Evolutionary conservation across 2,888 invertebrate genomes (phyloP).

Genomic region (Dryocosmus kuriphilus): DNA sequence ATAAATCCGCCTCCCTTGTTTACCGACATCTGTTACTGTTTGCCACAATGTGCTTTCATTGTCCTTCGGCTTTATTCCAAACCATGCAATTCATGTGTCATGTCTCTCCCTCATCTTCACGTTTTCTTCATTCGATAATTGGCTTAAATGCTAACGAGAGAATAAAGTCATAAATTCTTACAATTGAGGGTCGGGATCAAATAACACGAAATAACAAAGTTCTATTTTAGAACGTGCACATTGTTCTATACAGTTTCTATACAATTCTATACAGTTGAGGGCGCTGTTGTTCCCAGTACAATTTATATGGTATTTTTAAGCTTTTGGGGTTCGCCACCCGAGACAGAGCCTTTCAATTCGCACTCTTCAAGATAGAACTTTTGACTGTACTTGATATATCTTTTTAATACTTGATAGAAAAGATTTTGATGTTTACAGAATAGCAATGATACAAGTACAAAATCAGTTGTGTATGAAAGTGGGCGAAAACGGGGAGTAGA

Average conservation of each 20-base stretch:
- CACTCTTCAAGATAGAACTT: no score
- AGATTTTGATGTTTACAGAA: no score
- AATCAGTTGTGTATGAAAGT: neutral
- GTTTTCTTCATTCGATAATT: slow-evolving; percentile 26
- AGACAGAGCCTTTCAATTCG: no score
- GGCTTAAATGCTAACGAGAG: slow-evolving; percentile 14
- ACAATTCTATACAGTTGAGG: no score
- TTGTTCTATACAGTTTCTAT: no score
- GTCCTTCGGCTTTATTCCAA: slow-evolving; percentile 20
- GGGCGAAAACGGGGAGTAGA: neutral
- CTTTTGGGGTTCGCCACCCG: no score
- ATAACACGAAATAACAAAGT: no score
- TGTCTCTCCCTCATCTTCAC: neutral
- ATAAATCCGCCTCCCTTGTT: slow-evolving; percentile 74
- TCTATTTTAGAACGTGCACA: no score
- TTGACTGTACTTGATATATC: no score
- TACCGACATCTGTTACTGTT: slow-evolving; percentile 76
- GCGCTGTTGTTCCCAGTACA: no score
- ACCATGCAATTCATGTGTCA: slow-evolving; percentile 35
- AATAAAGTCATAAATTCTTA: slow-evolving; percentile 16
- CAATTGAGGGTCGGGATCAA: neutral
- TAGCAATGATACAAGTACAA: neutral
- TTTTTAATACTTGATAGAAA: no score
- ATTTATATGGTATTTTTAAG: no score
- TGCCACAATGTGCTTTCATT: slow-evolving; percentile 53